Conservation (phyloP, 2,888 invertebrate species). For the Lasius fuliginosus region DNA sequence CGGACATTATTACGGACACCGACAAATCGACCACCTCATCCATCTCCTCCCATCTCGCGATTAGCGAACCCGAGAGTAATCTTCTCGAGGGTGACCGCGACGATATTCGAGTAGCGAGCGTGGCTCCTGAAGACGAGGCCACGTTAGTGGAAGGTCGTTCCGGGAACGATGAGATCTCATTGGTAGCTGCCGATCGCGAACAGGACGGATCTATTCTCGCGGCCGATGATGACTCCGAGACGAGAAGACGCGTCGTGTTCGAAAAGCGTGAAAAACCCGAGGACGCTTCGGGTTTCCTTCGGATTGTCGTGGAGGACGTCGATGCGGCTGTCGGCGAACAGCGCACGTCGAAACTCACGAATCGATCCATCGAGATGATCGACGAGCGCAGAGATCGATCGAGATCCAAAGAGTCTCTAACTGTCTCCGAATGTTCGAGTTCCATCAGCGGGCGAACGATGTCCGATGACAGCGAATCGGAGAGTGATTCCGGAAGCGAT, state of each 20-base stretch:
- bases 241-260: neutral
- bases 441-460: slow-evolving; percentile 25
- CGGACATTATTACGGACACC: slow-evolving; percentile 75
- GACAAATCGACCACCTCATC: slow-evolving; percentile 73
- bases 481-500: slow-evolving; percentile 56
- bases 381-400: slow-evolving; percentile 36
- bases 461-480: slow-evolving; percentile 37
- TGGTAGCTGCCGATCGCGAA: slow-evolving; percentile 48
- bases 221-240: neutral
- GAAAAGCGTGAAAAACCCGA: neutral
- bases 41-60: slow-evolving; percentile 66
- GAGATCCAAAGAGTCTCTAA: slow-evolving; percentile 63
- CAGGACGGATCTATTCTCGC: slow-evolving; percentile 24
- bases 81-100: slow-evolving; percentile 63
- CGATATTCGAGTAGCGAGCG: slow-evolving; percentile 65
- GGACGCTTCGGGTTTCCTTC: neutral
- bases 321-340: slow-evolving; percentile 20
- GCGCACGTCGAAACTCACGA: neutral
- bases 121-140: slow-evolving; percentile 45
- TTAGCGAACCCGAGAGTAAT: slow-evolving; percentile 67
- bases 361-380: neutral
- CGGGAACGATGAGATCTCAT: slow-evolving; percentile 65
- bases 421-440: slow-evolving; percentile 47
- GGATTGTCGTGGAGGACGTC: slow-evolving; percentile 40
- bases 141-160: slow-evolving; percentile 68